Percentiles rank a stretch among this genome's conserved stretches.
These are phyloP conservation scores for Pipistrellus kuhlii DNA, from an alignment of 2,797 vertebrate genomes.

Conservation along the genomic window DNA sequence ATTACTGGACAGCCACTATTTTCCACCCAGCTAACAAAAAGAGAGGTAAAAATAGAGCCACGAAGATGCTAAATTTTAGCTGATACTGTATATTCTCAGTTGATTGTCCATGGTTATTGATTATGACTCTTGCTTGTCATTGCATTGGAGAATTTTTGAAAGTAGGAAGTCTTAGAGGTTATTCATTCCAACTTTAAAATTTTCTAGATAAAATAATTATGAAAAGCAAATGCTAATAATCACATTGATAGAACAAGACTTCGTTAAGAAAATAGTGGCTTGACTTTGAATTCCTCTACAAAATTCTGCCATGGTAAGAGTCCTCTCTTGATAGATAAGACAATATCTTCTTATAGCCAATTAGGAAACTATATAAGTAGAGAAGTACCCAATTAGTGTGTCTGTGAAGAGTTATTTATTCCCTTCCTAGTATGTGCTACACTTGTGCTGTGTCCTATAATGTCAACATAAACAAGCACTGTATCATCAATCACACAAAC, in stretches of 20 bases:
- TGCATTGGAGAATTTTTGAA: background rate
- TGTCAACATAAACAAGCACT: background rate
- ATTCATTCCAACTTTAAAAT: slow-evolving; percentile 13
- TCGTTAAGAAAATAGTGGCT: background rate
- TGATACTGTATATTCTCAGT: background rate
- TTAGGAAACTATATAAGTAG: background rate
- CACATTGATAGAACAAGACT: background rate
- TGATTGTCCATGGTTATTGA: background rate
- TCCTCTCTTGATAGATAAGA: background rate
- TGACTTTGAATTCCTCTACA: slow-evolving; percentile 18
- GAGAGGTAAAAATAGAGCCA: background rate
- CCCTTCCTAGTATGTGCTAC: background rate
- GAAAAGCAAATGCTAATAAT: slow-evolving; percentile 24
- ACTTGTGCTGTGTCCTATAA: background rate
- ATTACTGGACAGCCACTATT: background rate
- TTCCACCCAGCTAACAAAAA: background rate
- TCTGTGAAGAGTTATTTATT: background rate
- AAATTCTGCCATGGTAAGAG: slow-evolving; percentile 8
- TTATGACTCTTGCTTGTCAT: background rate
- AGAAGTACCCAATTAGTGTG: background rate
- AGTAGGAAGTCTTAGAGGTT: background rate
- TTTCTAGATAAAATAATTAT: slow-evolving; percentile 14
- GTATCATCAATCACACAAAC: background rate
- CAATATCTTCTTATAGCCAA: background rate
- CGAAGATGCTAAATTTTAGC: background rate